phyloP scores from a whole-genome alignment of 2,797 vertebrate species.

The Acanthis flammea region DNA sequence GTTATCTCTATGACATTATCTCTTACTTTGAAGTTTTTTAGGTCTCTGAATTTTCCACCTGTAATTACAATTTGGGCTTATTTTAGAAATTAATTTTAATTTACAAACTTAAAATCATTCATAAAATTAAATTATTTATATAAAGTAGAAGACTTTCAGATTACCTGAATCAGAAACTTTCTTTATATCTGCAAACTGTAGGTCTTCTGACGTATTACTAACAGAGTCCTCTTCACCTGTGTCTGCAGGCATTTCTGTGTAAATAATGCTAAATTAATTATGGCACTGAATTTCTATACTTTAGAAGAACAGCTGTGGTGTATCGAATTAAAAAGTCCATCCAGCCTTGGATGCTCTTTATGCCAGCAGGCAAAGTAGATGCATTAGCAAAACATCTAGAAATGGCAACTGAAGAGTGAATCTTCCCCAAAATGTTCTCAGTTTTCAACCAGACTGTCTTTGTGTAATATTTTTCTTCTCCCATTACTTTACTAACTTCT shows the following conservation, averaged over 20 bases:
- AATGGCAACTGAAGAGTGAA: background rate
- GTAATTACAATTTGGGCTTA: background rate
- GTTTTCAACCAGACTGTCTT: background rate
- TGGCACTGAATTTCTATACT: background rate
- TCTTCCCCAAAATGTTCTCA: background rate
- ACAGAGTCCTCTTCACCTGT: constrained; percentile 54
- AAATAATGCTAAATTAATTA: constrained; percentile 44
- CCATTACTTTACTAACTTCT: background rate
- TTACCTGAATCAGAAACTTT: constrained; percentile 66
- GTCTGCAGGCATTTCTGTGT: constrained; percentile 57
- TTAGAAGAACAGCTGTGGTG: background rate
- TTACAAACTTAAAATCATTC: background rate
- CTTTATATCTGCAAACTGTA: constrained; percentile 35
- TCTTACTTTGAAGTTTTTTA: background rate
- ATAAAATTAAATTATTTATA: background rate
- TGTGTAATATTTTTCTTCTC: background rate
- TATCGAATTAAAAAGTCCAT: background rate
- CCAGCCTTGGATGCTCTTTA: background rate
- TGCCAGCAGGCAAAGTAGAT: background rate
- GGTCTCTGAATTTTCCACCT: background rate
- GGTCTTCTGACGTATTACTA: constrained; percentile 54
- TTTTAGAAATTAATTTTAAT: background rate
- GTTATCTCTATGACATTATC: background rate
- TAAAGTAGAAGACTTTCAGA: background rate
- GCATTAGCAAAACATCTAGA: background rate